Percentiles rank a stretch among this genome's conserved stretches.
Evolutionary conservation across 2,797 vertebrate species (phyloP).

Genomic region (Amblyopsis hoosieri): DNA sequence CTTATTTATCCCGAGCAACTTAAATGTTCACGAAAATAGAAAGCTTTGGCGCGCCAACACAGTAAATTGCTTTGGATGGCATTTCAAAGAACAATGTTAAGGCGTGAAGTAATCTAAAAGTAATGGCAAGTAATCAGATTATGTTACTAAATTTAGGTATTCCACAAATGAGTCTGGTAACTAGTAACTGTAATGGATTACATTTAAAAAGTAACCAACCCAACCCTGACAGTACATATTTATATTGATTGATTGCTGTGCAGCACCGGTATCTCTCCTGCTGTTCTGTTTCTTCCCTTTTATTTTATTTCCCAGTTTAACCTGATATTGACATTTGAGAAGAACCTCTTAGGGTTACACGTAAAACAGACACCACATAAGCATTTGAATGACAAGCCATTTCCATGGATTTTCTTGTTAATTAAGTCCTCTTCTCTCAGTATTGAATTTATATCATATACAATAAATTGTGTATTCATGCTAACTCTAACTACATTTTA

Average conservation of each 20-base stretch:
- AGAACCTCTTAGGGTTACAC: constrained; percentile 34
- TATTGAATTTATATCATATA: no score
- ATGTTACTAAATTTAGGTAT: no score
- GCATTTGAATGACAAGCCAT: constrained; percentile 25
- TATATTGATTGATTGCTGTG: constrained; percentile 62
- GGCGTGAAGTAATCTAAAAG: no score
- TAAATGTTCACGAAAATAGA: no score
- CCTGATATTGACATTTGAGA: constrained; percentile 57
- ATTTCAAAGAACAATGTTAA: no score
- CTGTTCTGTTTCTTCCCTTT: constrained; percentile 52
- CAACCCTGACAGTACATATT: constrained; percentile 33
- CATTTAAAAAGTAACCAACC: no score
- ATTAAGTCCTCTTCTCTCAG: constrained; percentile 21
- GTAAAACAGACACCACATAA: constrained; percentile 33
- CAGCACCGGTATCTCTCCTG: constrained; percentile 54
- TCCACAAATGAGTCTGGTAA: no score
- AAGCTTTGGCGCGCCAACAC: no score
- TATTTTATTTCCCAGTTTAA: constrained; percentile 36
- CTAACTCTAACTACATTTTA: not conserved
- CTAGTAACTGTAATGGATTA: no score
- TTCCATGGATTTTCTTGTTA: constrained; percentile 25
- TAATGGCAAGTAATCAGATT: no score
- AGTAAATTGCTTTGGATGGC: no score
- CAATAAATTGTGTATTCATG: not conserved
- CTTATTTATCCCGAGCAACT: no score